A percentile compares a stretch with the other conserved stretches of the same genome.
These are phyloP conservation scores for Phalacrocorax carbo DNA, from an alignment of 2,113 vertebrate genomes.

Conservation along the genomic window DNA sequence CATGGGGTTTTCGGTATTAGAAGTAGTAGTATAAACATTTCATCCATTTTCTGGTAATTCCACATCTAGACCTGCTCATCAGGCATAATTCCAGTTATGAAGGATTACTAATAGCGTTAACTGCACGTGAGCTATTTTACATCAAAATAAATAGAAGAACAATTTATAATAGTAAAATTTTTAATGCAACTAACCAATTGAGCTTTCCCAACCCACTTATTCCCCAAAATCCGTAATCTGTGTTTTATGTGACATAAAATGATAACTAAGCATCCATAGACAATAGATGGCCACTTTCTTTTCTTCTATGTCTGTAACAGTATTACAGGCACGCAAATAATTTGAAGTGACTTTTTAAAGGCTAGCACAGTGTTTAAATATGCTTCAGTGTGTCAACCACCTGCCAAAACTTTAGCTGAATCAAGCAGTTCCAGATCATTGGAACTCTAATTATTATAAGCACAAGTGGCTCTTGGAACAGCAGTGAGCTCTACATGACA, in stretches of 20 bases:
- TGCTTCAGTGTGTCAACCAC: slow-evolving; percentile 49
- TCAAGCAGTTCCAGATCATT: slow-evolving; percentile 70
- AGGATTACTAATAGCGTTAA: not conserved
- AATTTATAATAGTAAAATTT: not conserved
- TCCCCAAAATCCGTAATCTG: not conserved
- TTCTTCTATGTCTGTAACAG: not conserved
- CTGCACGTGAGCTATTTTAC: not conserved
- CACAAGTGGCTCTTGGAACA: slow-evolving; percentile 59
- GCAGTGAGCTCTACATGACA: slow-evolving; percentile 39
- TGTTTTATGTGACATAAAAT: not conserved
- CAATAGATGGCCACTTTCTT: not conserved
- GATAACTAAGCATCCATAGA: not conserved
- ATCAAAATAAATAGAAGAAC: not conserved
- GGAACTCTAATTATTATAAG: slow-evolving; percentile 63
- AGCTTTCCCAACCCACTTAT: not conserved
- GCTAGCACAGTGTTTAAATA: slow-evolving; percentile 38
- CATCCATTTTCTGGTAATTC: not conserved
- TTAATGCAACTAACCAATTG: not conserved
- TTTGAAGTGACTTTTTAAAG: slow-evolving; percentile 49
- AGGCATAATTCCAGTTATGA: not conserved
- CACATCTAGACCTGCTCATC: not conserved
- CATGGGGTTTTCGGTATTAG: accelerated
- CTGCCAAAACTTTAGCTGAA: slow-evolving; percentile 72
- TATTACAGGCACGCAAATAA: slow-evolving; percentile 23
- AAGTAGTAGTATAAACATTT: not conserved